Percentiles rank a stretch among this genome's conserved stretches.
These are phyloP conservation scores for Montifringilla adamsi DNA, from an alignment of 2,113 vertebrate genomes.

Conservation along the genomic window DNA sequence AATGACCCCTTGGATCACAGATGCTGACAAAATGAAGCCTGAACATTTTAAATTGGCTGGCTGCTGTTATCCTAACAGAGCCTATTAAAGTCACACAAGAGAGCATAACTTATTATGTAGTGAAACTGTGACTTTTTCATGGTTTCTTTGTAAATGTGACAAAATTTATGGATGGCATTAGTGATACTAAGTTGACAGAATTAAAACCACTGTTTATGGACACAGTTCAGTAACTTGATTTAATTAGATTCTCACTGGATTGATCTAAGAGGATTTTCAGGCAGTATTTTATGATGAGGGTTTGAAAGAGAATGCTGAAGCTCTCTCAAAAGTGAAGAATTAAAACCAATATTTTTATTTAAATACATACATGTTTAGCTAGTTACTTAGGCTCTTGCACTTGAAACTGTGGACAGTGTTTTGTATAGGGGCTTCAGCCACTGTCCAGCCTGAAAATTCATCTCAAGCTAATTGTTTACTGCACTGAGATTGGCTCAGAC, in stretches of 20 bases:
- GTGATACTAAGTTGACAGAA: conserved; percentile 60
- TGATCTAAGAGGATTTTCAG: conserved; percentile 41
- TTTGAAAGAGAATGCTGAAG: not conserved
- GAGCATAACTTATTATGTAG: conserved; percentile 27
- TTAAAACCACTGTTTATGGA: conserved; percentile 54
- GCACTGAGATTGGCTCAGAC: not conserved
- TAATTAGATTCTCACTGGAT: conserved; percentile 52
- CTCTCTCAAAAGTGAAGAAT: not conserved
- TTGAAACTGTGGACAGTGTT: not conserved
- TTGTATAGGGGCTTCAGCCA: not conserved
- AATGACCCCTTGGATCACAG: conserved; percentile 40
- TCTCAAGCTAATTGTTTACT: not conserved
- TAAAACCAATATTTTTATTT: not conserved
- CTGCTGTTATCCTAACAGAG: conserved; percentile 33
- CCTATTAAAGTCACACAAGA: conserved; percentile 41
- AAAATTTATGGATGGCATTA: conserved; percentile 59
- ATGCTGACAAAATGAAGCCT: conserved; percentile 46
- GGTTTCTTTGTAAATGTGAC: conserved; percentile 51
- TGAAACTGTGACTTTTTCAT: conserved; percentile 53
- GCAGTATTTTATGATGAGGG: not conserved
- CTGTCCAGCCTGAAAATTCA: not conserved
- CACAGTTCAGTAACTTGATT: conserved; percentile 60
- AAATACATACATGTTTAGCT: not conserved
- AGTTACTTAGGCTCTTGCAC: not conserved
- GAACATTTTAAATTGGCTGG: conserved; percentile 45